Evolutionary conservation across 2,888 invertebrate species (phyloP), one percentile per base, ranked within the genome.

Genomic region (Lasiommata megera): DNA sequence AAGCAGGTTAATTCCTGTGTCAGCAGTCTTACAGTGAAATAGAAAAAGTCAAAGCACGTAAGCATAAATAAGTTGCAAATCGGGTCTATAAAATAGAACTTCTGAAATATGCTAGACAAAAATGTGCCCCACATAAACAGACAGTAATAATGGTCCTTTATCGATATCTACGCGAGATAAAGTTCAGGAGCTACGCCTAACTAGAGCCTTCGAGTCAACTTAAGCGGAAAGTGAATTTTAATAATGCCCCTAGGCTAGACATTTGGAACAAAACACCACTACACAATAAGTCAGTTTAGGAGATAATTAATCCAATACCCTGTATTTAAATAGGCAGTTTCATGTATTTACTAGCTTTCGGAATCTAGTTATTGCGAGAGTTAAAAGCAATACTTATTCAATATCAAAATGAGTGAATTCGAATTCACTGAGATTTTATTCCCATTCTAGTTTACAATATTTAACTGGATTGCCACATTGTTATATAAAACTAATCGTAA

Each of bases 271-370:
- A 52, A 31, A 14, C 41, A 41, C 17, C 41, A 28, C 52, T 31
- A 9, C 7, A 37, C 31, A 52, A 52, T 52, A 31, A 40, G 31
- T 31, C 51, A 52, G 41, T 41, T 52, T 41, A 52, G 52, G 52
- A 31, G 16, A 52, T 41, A 52, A 52, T 52, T 52, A 52, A 40
- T 41, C 8, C 36, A 37, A 36, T 46, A 44, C 12, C 44, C 46
- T 46, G 14, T 31, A 46, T 46, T 46, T 46, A 31, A 16, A 43
- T 43, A 23, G n/a, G 7, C 23, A 17, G 23, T 12, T 16, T 11
- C 18, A n/a, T 23, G 43, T 7, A 23, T n/a, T 40, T 18, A 41
- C 28, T 16, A 34, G 34, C 43, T 34, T 36, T 43, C 23, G 34
- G 34, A 44, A 53, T 43, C 36, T 31, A 23, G 34, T 46, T 37